Evolutionary conservation across 35 echinoderm and acorn worm genomes (phyloP).

Genomic region (Eucidaris tribuloides): DNA sequence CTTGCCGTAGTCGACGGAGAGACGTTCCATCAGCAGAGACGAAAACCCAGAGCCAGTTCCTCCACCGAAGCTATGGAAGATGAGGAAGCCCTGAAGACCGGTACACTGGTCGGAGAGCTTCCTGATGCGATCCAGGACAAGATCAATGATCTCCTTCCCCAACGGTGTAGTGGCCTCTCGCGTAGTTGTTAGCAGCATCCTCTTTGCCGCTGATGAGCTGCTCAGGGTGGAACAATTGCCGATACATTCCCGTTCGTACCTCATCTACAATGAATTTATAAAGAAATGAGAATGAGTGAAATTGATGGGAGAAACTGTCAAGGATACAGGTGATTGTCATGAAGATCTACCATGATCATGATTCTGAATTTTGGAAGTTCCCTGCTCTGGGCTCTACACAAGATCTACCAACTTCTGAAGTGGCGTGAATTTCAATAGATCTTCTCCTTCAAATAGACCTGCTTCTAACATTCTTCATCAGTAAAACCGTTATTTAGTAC

Average conservation of each 20-base stretch:
- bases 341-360: no score
- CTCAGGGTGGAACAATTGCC: background rate
- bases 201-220: background rate
- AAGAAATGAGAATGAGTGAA: background rate
- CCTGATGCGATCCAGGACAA: background rate
- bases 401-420: no score
- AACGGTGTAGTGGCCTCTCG: background rate
- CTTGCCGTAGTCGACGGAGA: slow-evolving; percentile 40
- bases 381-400: no score
- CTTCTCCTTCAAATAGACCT: no score
- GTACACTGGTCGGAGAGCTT: slow-evolving; percentile 26
- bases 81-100: slow-evolving; percentile 45
- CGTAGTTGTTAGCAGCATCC: slow-evolving; percentile 10
- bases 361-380: no score
- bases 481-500: no score
- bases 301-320: no score
- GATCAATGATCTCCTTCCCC: background rate
- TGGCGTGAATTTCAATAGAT: no score
- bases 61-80: slow-evolving; percentile 32
- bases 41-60: slow-evolving; percentile 44
- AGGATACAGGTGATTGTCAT: no score
- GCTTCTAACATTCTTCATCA: no score
- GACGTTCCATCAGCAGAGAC: slow-evolving; percentile 40
- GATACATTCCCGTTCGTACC: background rate
- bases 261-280: background rate